A percentile compares a stretch with the other conserved stretches of the same genome.
phyloP scores from a whole-genome alignment of 2,888 invertebrate genomes.

The Lasioglossum vierecki region DNA sequence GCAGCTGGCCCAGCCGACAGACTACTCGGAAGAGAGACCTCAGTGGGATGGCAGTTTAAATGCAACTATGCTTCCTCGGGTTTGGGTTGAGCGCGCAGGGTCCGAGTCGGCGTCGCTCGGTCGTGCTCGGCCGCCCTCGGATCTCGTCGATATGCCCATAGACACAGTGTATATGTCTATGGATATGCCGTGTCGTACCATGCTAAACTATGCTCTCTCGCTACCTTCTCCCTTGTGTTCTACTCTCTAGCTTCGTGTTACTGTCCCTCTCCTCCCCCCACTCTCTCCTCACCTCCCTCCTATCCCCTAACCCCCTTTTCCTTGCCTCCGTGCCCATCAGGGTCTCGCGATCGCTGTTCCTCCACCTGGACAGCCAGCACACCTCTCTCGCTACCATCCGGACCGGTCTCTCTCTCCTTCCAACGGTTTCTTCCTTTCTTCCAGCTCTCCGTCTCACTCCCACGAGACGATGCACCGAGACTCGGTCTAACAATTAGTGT shows the following conservation, averaged over 20 bases:
- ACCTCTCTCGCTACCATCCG: constrained; percentile 16
- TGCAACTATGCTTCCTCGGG: constrained; percentile 81
- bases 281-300: not conserved
- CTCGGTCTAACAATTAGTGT: constrained; percentile 51
- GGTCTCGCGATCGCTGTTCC: constrained; percentile 2
- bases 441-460: constrained; percentile 1
- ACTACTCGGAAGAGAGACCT: constrained; percentile 74
- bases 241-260: constrained; percentile 44
- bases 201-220: constrained; percentile 64
- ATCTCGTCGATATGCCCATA: constrained; percentile 82
- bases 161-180: constrained; percentile 77
- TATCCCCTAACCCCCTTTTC: not conserved
- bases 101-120: constrained; percentile 76
- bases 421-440: constrained; percentile 19
- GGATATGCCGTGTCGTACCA: constrained; percentile 74
- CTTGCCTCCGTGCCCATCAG: constrained; percentile 12
- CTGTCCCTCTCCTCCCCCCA: constrained; percentile 16
- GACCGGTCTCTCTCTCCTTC: constrained; percentile 31
- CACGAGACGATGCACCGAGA: constrained; percentile 34
- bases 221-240: constrained; percentile 45
- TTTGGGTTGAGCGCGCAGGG: constrained; percentile 79
- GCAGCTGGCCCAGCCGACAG: constrained; percentile 61
- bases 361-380: not conserved
- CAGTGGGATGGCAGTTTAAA: constrained; percentile 80
- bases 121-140: constrained; percentile 75